Evolutionary conservation across 30 jellyfish, hydroid and myxozoan genomes (phyloP).

Genomic region (Sanderia malayensis): DNA sequence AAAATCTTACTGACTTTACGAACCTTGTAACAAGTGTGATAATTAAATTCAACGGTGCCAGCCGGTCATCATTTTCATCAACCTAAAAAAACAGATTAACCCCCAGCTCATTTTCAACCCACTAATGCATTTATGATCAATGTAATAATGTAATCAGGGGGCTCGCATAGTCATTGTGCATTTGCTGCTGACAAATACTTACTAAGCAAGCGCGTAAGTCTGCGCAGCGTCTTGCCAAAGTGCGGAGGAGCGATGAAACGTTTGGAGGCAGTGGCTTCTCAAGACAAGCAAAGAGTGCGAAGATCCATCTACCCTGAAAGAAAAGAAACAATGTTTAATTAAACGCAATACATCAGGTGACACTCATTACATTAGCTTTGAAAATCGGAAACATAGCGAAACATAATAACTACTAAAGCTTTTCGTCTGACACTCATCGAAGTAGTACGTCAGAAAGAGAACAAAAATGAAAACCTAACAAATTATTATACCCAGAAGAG

Average conservation of each 20-base stretch:
- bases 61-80: slow-evolving; percentile 38
- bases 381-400: too few relatives aligned
- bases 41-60: slow-evolving; percentile 47
- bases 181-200: neutral
- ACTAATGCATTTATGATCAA: too few relatives aligned
- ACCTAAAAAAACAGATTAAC: slow-evolving; percentile 12
- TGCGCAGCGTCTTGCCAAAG: slow-evolving; percentile 57
- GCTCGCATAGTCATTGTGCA: neutral
- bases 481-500: too few relatives aligned
- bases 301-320: slow-evolving; percentile 53
- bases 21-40: slow-evolving; percentile 53
- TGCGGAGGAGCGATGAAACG: slow-evolving; percentile 53
- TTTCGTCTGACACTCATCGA: too few relatives aligned
- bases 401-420: too few relatives aligned
- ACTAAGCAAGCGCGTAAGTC: slow-evolving; percentile 60
- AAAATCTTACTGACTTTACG: neutral
- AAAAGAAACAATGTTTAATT: too few relatives aligned
- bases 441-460: too few relatives aligned
- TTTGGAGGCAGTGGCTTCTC: slow-evolving; percentile 59
- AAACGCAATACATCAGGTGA: too few relatives aligned
- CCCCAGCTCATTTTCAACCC: too few relatives aligned
- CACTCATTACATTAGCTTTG: neutral
- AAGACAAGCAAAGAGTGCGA: slow-evolving; percentile 55
- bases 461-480: too few relatives aligned
- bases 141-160: neutral